A percentile compares a stretch with the other conserved stretches of the same genome.
These are phyloP conservation scores for Gobius niger DNA, from an alignment of 2,113 vertebrate species.

Conservation along the genomic window DNA sequence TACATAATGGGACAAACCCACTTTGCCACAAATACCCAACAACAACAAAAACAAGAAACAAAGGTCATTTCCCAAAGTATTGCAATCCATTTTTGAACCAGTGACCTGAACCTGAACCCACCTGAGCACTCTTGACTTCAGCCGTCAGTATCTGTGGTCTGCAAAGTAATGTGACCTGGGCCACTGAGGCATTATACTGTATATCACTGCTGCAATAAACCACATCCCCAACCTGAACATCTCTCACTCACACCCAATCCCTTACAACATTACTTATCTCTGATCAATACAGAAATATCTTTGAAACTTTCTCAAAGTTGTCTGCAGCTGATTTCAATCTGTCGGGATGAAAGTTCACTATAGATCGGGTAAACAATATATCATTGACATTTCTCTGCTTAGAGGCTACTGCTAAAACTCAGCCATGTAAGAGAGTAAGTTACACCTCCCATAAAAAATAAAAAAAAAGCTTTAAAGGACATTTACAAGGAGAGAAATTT, in stretches of 20 bases:
- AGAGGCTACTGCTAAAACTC: slow-evolving; percentile 8
- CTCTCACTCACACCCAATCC: slow-evolving; percentile 14
- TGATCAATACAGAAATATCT: background rate
- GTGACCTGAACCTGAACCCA: no score
- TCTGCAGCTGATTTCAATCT: background rate
- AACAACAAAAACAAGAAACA: no score
- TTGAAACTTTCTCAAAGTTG: no score
- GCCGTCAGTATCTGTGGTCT: background rate
- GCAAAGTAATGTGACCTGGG: slow-evolving; percentile 32
- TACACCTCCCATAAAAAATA: slow-evolving; percentile 47
- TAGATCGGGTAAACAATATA: slow-evolving; percentile 22
- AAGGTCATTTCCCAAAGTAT: no score
- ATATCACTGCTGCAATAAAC: slow-evolving; percentile 18
- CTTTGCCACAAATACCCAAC: no score
- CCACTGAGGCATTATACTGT: background rate
- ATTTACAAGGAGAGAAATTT: slow-evolving; percentile 58
- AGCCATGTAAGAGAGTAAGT: slow-evolving; percentile 18
- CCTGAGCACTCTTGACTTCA: no score
- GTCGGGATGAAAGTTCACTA: background rate
- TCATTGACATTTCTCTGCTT: slow-evolving; percentile 28
- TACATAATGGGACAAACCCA: no score
- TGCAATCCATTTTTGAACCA: no score
- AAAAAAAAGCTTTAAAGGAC: slow-evolving; percentile 42
- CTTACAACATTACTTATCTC: background rate
- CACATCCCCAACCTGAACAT: background rate